Evolutionary conservation across 1,140 invertebrate genomes (phyloP), one percentile per base, ranked within the genome.

Genomic region (Drosophila prosaltans): DNA sequence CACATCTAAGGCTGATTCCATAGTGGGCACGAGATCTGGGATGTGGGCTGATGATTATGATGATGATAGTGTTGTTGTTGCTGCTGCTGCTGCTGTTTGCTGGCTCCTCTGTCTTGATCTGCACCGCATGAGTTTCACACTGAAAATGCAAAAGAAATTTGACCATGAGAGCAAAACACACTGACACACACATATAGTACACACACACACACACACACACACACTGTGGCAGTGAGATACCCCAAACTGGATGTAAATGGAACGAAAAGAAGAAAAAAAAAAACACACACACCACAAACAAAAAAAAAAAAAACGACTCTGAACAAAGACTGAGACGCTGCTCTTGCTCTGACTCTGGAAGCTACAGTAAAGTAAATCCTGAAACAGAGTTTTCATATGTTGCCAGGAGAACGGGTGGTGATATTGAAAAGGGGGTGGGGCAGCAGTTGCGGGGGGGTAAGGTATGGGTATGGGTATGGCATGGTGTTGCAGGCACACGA

Each of bases 1-100:
- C 78, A 98, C 97, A 90, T 98, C 97, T 90, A 98, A 93, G 65
- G 97, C 96, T 71, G 96, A 96, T 94, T 98, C 97, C 92, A 96
- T 95, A 45, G 66, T 83, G 48, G 45, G 24, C 45, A 51, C 45
- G 45, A 51, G 45, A 40, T 48, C 48, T 65, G 43, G 60, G 60
- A 65, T 64, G 65, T 81, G 74, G 72, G 68, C 60, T 62, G 58
- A 60, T 73, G 62, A 51, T 21, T 21, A 39, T 21, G 32, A 39
- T 59, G 32, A 40, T 59, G 57, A 21, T 40, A 32, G 8, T 21
- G 10, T 8, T 21, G 32, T 32, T 59, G 32, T 58, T 58, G 67
- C 54, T 62, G 57, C 63, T 72, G 61, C 55, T 80, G 73, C 57
- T 51, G 67, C 55, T 62, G 57, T 55, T 36, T 72, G 61, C 51